Evolutionary conservation across 2,113 vertebrate species (phyloP).

Genomic region (Lanius collurio): DNA sequence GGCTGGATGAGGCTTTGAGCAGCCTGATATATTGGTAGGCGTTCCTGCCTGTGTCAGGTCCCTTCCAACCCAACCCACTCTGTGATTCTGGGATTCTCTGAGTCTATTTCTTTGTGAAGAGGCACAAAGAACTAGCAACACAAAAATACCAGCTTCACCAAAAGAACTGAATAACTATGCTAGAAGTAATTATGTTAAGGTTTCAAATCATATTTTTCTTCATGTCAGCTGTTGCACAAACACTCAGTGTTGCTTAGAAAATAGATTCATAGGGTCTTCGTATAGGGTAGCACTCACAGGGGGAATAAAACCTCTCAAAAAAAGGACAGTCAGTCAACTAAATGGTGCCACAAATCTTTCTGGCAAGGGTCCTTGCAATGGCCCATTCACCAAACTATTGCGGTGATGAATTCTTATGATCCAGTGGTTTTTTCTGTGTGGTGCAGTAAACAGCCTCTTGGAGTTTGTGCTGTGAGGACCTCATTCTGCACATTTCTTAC

Average conservation of each 20-base stretch:
- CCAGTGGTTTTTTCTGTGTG: not conserved
- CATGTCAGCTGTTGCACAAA: not conserved
- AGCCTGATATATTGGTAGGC: not conserved
- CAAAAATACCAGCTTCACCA: not conserved
- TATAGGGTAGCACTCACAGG: accelerated
- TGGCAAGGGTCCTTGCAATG: not conserved
- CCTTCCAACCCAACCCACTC: not conserved
- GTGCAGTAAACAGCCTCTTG: not conserved
- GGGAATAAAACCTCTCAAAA: not conserved
- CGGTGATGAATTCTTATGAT: not conserved
- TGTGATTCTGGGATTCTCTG: not conserved
- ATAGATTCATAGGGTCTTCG: not conserved
- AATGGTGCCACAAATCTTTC: not conserved
- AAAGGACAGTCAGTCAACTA: not conserved
- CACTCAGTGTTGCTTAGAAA: not conserved
- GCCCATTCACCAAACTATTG: not conserved
- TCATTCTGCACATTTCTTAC: not conserved
- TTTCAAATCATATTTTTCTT: not conserved
- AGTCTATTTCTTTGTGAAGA: not conserved
- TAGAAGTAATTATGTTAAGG: not conserved
- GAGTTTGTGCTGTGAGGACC: not conserved
- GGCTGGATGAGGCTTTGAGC: not conserved
- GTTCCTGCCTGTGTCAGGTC: not conserved
- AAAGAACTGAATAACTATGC: not conserved
- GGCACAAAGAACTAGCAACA: not conserved